Percentiles rank a stretch among this genome's conserved stretches.
These are phyloP conservation scores for Chaetorhynchus papuensis DNA, from an alignment of 2,113 vertebrate species.

Conservation along the genomic window DNA sequence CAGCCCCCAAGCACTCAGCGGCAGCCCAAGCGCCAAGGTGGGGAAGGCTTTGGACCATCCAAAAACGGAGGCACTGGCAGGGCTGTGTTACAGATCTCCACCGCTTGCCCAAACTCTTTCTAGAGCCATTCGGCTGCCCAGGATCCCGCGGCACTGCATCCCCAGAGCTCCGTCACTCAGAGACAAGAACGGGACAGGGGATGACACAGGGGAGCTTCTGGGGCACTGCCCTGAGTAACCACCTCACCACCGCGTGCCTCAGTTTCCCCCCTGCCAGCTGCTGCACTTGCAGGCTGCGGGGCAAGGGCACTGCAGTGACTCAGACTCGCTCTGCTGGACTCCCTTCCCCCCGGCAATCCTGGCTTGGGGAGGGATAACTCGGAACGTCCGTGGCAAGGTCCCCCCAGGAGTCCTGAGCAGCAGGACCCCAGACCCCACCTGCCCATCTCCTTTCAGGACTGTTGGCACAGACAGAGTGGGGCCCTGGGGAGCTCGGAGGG, in stretches of 20 bases:
- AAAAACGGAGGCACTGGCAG: accelerated
- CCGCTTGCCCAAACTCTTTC: background rate
- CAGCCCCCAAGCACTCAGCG: background rate
- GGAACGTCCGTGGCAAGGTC: accelerated
- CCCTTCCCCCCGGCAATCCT: background rate
- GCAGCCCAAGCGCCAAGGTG: background rate
- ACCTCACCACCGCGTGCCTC: background rate
- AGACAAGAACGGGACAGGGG: background rate
- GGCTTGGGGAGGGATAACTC: background rate
- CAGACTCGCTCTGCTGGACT: background rate
- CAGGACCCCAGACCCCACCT: accelerated
- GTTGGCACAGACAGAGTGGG: background rate
- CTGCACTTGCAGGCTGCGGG: background rate
- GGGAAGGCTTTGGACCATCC: background rate
- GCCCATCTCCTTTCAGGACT: background rate
- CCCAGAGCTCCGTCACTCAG: background rate
- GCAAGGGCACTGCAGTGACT: background rate
- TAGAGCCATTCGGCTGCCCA: background rate
- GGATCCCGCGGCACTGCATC: accelerated
- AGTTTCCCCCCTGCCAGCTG: background rate
- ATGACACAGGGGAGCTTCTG: background rate
- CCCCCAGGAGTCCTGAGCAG: background rate
- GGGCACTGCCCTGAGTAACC: background rate
- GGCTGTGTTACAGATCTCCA: background rate
- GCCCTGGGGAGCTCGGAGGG: background rate